Evolutionary conservation across 2,797 vertebrate species (phyloP).

Genomic region (Lophotriccus pileatus): DNA sequence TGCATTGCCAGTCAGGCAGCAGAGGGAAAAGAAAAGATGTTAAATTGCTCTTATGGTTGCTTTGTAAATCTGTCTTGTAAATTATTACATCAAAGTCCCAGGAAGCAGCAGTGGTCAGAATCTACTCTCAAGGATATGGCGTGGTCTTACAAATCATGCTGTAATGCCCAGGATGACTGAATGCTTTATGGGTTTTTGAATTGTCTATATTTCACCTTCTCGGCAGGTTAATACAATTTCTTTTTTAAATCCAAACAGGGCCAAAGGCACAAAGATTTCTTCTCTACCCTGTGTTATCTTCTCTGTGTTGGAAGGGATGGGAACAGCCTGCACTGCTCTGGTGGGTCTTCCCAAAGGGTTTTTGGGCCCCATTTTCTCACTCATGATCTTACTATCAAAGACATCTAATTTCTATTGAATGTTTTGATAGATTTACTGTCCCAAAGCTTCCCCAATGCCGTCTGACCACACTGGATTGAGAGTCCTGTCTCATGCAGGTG

Average conservation of each 20-base stretch:
- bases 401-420: not conserved
- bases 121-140: not conserved
- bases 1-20: not conserved
- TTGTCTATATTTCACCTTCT: not conserved
- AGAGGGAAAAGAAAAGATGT: not conserved
- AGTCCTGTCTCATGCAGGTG: not conserved
- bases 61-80: slow-evolving; percentile 16
- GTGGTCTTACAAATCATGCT: not conserved
- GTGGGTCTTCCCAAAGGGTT: not conserved
- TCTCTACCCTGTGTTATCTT: not conserved
- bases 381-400: not conserved
- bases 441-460: not conserved
- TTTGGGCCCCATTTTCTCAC: not conserved
- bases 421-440: not conserved
- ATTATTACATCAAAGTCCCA: not conserved
- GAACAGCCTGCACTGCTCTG: not conserved
- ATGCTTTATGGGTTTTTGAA: not conserved
- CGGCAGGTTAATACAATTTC: not conserved
- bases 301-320: not conserved
- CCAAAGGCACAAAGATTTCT: not conserved
- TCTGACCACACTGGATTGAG: not conserved
- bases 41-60: not conserved
- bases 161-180: not conserved
- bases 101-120: not conserved
- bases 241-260: not conserved